A percentile compares a stretch with the other conserved stretches of the same genome.
Conservation (phyloP, 2,888 invertebrate species). For the Thumatha senex region DNA sequence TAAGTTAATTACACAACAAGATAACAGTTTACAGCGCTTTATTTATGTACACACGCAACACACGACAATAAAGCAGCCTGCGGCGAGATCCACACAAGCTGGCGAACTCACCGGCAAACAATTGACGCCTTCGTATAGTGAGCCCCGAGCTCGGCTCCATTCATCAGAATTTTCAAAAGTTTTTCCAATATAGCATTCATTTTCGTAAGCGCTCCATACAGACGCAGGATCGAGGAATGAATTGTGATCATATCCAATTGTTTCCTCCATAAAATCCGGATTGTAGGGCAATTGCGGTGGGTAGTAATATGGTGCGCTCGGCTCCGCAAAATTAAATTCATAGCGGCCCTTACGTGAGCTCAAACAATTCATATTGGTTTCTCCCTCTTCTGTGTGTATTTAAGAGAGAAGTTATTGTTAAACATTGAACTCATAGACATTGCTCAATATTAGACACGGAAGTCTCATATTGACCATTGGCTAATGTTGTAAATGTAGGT, state of each 20-base stretch:
- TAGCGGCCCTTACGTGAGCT: conserved; percentile 50
- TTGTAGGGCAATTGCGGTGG: conserved; percentile 70
- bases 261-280: conserved; percentile 60
- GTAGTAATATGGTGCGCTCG: conserved; percentile 61
- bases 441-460: too few relatives aligned
- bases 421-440: too few relatives aligned
- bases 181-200: conserved; percentile 43
- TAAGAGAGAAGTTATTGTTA: too few relatives aligned
- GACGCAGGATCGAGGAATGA: conserved; percentile 30
- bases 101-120: conserved; percentile 72
- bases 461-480: too few relatives aligned
- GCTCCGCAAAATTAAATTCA: conserved; percentile 52
- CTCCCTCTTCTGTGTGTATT: conserved; percentile 24
- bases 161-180: conserved; percentile 52
- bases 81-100: conserved; percentile 54
- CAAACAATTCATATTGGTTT: conserved; percentile 67
- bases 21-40: conserved; percentile 31
- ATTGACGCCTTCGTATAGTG: conserved; percentile 78
- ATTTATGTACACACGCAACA: conserved; percentile 41
- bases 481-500: too few relatives aligned
- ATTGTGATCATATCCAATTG: conserved; percentile 42
- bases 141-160: conserved; percentile 63
- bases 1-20: conserved; percentile 31
- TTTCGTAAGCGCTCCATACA: conserved; percentile 46
- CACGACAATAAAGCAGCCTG: conserved; percentile 52